These are phyloP conservation scores for Anagyrus pseudococci DNA, from an alignment of 2,888 invertebrate species.

Conservation along the genomic window DNA sequence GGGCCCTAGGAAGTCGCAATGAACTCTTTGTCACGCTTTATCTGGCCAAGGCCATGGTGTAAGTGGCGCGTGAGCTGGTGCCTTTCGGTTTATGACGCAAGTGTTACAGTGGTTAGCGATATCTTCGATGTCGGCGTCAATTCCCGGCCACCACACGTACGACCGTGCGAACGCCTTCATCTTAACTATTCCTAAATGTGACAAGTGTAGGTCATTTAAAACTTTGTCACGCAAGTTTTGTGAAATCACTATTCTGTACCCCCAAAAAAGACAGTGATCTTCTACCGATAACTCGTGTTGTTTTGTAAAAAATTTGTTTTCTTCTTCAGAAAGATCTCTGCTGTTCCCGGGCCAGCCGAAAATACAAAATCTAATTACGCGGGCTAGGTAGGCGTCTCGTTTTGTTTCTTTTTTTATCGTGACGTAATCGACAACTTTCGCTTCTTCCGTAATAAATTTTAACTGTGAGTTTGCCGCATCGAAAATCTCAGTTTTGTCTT, in stretches of 20 bases:
- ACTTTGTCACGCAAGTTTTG: not conserved
- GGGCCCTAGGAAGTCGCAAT: constrained; percentile 29
- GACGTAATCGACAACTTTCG: constrained; percentile 10
- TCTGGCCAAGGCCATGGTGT: constrained; percentile 33
- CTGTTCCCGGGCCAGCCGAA: constrained; percentile 20
- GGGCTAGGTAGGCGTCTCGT: constrained; percentile 2
- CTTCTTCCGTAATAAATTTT: constrained; percentile 25
- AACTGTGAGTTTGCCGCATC: constrained; percentile 16
- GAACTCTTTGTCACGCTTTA: constrained; percentile 25
- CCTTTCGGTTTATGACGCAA: constrained; percentile 21
- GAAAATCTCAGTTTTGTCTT: constrained; percentile 7
- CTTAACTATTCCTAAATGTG: constrained; percentile 27
- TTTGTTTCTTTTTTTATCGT: constrained; percentile 23
- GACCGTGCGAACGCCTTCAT: constrained; percentile 33
- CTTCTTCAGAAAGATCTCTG: constrained; percentile 12
- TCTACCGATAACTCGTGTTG: constrained; percentile 15
- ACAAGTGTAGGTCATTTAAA: not conserved
- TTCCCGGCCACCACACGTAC: constrained; percentile 33
- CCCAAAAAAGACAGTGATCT: constrained; percentile 32
- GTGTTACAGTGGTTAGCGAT: constrained; percentile 4
- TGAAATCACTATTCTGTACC: constrained; percentile 26
- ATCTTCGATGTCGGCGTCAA: constrained; percentile 30
- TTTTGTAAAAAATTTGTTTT: constrained; percentile 5
- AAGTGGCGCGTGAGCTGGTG: constrained; percentile 13
- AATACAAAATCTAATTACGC: constrained; percentile 14